Evolutionary conservation across 2,797 vertebrate genomes (phyloP).

Genomic region (Ptychadena robeensis): DNA sequence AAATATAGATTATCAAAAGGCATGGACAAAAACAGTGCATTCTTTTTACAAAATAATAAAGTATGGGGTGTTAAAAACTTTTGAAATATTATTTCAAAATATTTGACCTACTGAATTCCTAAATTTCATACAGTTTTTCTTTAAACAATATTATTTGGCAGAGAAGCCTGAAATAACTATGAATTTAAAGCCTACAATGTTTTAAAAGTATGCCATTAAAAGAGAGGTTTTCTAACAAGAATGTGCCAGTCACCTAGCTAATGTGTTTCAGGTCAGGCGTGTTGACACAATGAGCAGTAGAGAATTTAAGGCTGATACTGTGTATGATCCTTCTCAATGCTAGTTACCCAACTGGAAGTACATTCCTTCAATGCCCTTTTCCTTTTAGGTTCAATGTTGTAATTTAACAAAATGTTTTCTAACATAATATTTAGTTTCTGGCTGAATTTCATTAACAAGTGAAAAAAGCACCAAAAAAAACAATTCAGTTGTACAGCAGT

Average conservation of each 20-base stretch:
- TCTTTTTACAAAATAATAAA: no score
- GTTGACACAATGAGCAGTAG: neutral
- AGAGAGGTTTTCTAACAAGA: neutral
- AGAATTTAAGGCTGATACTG: slow-evolving; percentile 4
- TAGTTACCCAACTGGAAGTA: neutral
- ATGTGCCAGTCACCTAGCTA: neutral
- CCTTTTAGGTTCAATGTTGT: slow-evolving; percentile 7
- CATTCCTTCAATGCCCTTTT: slow-evolving; percentile 1
- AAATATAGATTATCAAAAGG: no score
- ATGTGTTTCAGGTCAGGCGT: slow-evolving; percentile 10
- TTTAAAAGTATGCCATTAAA: neutral
- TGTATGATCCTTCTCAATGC: neutral
- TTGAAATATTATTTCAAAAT: no score
- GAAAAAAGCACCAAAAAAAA: neutral
- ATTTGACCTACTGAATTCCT: no score
- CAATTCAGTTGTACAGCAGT: neutral
- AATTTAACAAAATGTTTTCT: slow-evolving; percentile 6
- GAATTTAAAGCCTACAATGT: neutral
- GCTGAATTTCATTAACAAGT: neutral
- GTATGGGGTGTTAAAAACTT: no score
- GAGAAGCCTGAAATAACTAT: neutral
- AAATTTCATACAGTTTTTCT: no score
- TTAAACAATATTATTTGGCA: no score
- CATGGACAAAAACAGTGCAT: no score
- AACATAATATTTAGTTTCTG: neutral